phyloP scores from a whole-genome alignment of 2,888 invertebrate species.

The Acutogordius australiensis region DNA sequence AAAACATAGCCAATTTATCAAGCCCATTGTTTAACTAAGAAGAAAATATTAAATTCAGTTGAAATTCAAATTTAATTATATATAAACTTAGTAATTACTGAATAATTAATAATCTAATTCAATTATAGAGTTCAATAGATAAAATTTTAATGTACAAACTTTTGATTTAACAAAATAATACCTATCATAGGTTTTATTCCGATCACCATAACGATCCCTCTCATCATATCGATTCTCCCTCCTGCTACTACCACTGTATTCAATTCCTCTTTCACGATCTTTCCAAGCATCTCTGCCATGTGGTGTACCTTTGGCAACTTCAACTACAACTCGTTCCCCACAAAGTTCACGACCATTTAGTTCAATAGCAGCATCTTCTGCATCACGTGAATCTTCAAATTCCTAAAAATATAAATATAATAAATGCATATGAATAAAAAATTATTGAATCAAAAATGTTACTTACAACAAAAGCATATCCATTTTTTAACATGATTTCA shows the following conservation, averaged over 20 bases:
- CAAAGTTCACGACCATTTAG: slow-evolving; percentile 27
- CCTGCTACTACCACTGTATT: not conserved
- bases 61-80: no score
- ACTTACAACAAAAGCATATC: slow-evolving; percentile 14
- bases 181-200: no score
- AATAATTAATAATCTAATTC: no score
- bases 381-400: slow-evolving; percentile 28
- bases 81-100: no score
- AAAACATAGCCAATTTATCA: no score
- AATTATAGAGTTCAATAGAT: no score
- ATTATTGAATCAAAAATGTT: not conserved
- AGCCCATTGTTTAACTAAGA: no score
- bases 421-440: not conserved
- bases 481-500: slow-evolving; percentile 11
- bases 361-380: slow-evolving; percentile 29
- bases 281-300: slow-evolving; percentile 18
- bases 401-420: slow-evolving; percentile 20
- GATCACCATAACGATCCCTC: not conserved
- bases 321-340: slow-evolving; percentile 27
- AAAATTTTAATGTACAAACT: not conserved
- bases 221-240: not conserved
- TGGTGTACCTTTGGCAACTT: slow-evolving; percentile 33
- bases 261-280: slow-evolving; percentile 10
- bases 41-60: no score
- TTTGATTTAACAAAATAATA: not conserved